phyloP scores from a whole-genome alignment of 2,797 vertebrate genomes.

The Parambassis ranga region DNA sequence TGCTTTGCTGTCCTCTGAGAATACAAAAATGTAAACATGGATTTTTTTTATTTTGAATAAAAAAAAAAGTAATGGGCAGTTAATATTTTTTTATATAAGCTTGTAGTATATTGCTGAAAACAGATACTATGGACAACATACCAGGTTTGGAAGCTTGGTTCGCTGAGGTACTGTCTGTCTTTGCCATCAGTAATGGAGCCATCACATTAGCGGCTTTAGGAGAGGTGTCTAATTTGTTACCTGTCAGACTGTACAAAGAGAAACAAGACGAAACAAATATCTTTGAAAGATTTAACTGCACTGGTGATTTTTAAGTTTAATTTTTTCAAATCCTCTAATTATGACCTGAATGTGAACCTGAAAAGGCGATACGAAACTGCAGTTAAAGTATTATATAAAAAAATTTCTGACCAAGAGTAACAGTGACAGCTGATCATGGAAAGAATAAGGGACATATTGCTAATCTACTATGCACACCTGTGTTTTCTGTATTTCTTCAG shows the following conservation, averaged over 20 bases:
- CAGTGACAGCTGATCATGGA: constrained; percentile 1
- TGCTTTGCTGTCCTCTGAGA: constrained; percentile 85
- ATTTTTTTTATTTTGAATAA: not conserved
- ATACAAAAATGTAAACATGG: not conserved
- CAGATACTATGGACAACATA: constrained; percentile 48
- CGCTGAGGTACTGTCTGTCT: constrained; percentile 69
- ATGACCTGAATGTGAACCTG: not conserved
- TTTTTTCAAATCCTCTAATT: not conserved
- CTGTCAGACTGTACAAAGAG: constrained; percentile 80
- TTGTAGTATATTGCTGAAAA: too few relatives aligned
- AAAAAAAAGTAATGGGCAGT: too few relatives aligned
- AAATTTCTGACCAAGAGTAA: not conserved
- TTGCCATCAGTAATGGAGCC: constrained; percentile 87
- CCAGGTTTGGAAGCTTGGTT: constrained; percentile 82
- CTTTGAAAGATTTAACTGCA: too few relatives aligned
- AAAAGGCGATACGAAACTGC: not conserved
- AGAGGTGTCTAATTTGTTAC: constrained; percentile 87
- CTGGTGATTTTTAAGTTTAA: not conserved
- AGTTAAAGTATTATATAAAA: not conserved
- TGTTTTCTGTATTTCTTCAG: constrained; percentile 96
- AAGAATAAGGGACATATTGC: not conserved
- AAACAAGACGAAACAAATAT: too few relatives aligned
- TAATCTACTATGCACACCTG: constrained; percentile 72
- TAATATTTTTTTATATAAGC: too few relatives aligned
- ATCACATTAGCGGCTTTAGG: constrained; percentile 87